A percentile compares a stretch with the other conserved stretches of the same genome.
Evolutionary conservation across 2,113 vertebrate genomes (phyloP).

Genomic region (Chaetura pelagica): DNA sequence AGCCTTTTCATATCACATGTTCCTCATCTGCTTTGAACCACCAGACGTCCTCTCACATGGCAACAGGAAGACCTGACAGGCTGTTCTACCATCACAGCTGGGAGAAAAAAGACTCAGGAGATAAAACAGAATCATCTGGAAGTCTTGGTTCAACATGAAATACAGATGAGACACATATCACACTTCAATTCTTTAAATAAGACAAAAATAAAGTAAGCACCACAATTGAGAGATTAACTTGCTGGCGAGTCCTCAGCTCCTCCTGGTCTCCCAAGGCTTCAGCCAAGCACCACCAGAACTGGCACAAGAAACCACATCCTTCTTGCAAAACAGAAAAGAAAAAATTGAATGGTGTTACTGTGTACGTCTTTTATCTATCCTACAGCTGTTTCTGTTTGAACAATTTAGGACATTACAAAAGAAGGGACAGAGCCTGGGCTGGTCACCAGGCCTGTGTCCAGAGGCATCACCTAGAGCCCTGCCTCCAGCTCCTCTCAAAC

Average conservation of each 20-base stretch:
- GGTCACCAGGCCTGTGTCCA: background rate
- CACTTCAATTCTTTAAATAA: background rate
- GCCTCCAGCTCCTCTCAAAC: background rate
- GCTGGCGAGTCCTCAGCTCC: background rate
- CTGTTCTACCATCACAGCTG: background rate
- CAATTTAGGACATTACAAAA: background rate
- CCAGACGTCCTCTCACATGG: background rate
- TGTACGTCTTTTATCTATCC: fast-evolving
- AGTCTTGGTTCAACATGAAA: background rate
- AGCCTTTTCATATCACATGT: constrained; percentile 46
- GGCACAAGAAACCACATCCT: background rate
- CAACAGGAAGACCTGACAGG: background rate
- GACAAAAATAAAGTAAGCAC: background rate
- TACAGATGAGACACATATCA: background rate
- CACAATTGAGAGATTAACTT: background rate
- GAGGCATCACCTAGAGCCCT: background rate
- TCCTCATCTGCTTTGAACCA: background rate
- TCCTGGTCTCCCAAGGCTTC: background rate
- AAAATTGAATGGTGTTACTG: background rate
- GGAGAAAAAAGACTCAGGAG: background rate
- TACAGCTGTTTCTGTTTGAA: background rate
- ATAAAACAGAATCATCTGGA: background rate
- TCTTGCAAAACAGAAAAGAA: background rate
- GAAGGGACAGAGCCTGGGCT: background rate
- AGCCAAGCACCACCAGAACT: background rate